These are phyloP conservation scores for Dusona sp. DNA, from an alignment of 2,888 invertebrate genomes.

Conservation along the genomic window DNA sequence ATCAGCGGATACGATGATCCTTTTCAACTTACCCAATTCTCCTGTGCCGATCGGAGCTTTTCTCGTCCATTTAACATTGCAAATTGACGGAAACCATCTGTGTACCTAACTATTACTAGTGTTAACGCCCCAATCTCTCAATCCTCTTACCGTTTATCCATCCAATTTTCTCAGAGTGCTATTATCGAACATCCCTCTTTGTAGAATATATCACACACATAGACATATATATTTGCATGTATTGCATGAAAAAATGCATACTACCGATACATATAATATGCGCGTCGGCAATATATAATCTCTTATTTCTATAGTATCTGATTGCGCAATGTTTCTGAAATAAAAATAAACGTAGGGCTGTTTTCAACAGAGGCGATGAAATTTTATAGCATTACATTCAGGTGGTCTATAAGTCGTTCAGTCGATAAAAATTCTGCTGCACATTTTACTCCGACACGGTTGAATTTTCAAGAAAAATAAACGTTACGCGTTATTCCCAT, in stretches of 20 bases:
- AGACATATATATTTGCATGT: neutral
- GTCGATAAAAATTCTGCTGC: too few species aligned
- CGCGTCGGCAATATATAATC: neutral
- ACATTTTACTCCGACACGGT: too few species aligned
- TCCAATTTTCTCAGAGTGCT: conserved; percentile 68
- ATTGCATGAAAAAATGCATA: neutral
- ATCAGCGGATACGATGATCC: conserved; percentile 54
- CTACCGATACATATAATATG: conserved; percentile 17
- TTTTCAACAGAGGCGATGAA: neutral
- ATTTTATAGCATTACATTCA: neutral
- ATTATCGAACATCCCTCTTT: conserved; percentile 52
- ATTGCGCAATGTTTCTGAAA: neutral
- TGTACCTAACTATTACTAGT: conserved; percentile 45
- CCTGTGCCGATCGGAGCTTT: conserved; percentile 17
- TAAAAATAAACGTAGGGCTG: neutral
- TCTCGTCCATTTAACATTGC: conserved; percentile 29
- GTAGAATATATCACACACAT: neutral
- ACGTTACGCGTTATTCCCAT: too few species aligned
- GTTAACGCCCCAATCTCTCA: conserved; percentile 59
- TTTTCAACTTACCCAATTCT: neutral
- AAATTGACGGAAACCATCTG: conserved; percentile 40
- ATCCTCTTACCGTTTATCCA: conserved; percentile 52
- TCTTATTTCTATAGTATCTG: neutral
- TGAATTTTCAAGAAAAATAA: too few species aligned
- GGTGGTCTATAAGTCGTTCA: neutral